Evolutionary conservation across 37 sponge, comb jelly and placozoan species (phyloP).

Genomic region (Diacarnus erythraeanus): DNA sequence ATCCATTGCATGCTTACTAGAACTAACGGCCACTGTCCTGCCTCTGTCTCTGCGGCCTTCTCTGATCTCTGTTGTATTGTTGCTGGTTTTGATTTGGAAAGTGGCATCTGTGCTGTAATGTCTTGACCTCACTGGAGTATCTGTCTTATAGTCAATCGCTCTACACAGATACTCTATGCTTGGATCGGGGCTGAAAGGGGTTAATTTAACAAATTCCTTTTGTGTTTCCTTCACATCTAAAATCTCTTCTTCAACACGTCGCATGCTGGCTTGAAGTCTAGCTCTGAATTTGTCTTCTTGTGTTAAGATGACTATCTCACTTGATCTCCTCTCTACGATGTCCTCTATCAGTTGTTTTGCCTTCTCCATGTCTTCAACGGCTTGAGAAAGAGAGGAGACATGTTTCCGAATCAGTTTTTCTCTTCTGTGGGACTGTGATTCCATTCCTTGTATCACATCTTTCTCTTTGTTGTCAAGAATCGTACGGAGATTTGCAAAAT

Average conservation of each 20-base stretch:
- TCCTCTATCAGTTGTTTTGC: not conserved
- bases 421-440: not conserved
- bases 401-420: not conserved
- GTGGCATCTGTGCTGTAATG: not conserved
- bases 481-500: conserved; percentile 16
- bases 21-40: not conserved
- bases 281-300: conserved; percentile 1
- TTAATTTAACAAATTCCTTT: not conserved
- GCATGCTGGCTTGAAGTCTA: not conserved
- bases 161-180: not conserved
- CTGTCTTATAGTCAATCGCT: not conserved
- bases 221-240: not conserved
- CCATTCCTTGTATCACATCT: not conserved
- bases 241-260: not conserved
- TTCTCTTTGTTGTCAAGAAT: conserved; percentile 21
- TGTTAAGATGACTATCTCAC: not conserved
- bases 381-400: not conserved
- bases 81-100: not conserved
- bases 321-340: not conserved
- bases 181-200: conserved; percentile 17
- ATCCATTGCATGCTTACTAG: not conserved
- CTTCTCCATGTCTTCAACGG: not conserved
- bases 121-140: not conserved
- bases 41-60: too few species aligned
- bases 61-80: not conserved